Evolutionary conservation across 1,140 invertebrate species (phyloP), one percentile per base, ranked within the genome.

Genomic region (Proales similis): DNA sequence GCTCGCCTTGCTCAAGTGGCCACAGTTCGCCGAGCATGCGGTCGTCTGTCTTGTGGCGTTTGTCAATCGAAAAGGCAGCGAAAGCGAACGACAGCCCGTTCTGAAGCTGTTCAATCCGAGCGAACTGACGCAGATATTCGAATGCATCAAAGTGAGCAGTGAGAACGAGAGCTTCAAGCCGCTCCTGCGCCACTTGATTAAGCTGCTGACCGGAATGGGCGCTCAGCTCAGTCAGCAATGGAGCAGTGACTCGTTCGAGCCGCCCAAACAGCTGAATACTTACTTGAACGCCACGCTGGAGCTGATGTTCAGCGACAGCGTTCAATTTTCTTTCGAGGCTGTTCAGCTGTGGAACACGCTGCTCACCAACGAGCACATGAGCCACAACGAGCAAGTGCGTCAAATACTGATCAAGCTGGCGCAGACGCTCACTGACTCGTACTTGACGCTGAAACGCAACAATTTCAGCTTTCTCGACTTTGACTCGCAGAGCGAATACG

Each of bases 281-380:
- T 57, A 57, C 24, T 12, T 57, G 19, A 57, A 57, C 36, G 51
- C 51, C 17, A 26, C 20, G 17, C 45, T 42, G 12, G 36, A 57
- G 20, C 26, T 57, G 3, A 27, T 57, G 22, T 19, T 57, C 7
- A 57, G 45, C 17, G 51, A 57, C 27, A 57, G 45, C 32, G 45
- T 20, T 20, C 36, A 11, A 3, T 42, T 20, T 42, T 57, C 51
- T 30, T 26, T 42, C 19, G 51, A 57, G 20, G 17, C 51, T 6
- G 32, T 57, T 26, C 51, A 57, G 20, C 9, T 57, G 27, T 57
- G 51, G 51, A 57, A 57, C 26, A 17, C 30, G 17, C 29, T 57
- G 14, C 11, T 57, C n/a, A 26, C 29, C 29, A 57, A 57, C 17
- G 33, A 57, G 22, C 29, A 29, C 36, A 42, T 57, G 4, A 26